Base-by-base conservation (phyloP, 2,113 vertebrate genomes). In the Macroglossus sobrinus region DNA sequence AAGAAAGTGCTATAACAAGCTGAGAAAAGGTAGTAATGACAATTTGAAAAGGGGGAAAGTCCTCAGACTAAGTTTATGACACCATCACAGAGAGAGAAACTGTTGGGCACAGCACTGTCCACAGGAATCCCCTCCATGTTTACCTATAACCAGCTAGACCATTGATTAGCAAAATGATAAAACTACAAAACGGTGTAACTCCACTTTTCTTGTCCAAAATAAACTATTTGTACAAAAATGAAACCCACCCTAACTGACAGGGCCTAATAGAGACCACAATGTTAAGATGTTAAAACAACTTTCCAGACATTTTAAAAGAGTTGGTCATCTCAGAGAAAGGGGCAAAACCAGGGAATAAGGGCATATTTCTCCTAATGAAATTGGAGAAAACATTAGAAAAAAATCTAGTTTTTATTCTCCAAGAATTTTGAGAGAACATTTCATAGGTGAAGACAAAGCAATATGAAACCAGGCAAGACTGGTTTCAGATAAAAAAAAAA, bases 401-500 rank as follows among this genome's bases (percentile, higher is more conserved):
- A 68, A 30, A 63, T 66, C 1, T 82, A 63, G 16, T 89, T 81
- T 69, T 3, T 53, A 35, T 89, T 81, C 15, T 59, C 24, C 24
- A 45, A 89, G 84, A 89, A 33, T 89, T 94, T 72, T 69, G n/a
- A 64, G 21, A 79, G 12, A 78, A 72, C 9, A 71, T 47, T 94
- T 81, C 30, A 45, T 35, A 87, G 24, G n/a, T 84, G 43, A 91
- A 91, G 75, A 87, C 21, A 82, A 91, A 95, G 53, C 47, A 89
- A 74, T 35, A 47, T 81, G 28, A 91, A 95, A 92, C 66, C n/a
- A 79, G 26, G 50, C 59, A 63, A 91, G 66, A 89, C 8, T 68
- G 28, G 13, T 71, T 91, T 88, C 33, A 66, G 28, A 82, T 86
- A 7, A 78, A 82, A 91, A 86, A 7, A 43, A 59, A 59, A 30